Percentiles rank a stretch among this genome's conserved stretches.
phyloP scores from a whole-genome alignment of 2,888 invertebrate species.

The Sinotaia quadrata region DNA sequence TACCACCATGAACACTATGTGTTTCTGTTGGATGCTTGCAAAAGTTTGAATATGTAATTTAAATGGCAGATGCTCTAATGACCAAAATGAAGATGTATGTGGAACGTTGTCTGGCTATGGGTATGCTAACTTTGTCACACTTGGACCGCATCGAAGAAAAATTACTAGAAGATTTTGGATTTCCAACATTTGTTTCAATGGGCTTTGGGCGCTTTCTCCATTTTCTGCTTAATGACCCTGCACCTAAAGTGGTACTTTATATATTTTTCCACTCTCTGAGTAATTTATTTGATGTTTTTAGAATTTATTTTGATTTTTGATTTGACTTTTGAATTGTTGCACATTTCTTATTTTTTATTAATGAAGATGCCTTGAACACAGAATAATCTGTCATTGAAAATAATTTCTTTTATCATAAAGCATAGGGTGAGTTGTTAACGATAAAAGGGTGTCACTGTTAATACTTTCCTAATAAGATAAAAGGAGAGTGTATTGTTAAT shows the following conservation, averaged over 20 bases:
- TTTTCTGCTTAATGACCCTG: conserved; percentile 52
- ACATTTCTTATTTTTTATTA: too few species aligned
- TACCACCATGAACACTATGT: too few species aligned
- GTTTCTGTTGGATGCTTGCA: too few species aligned
- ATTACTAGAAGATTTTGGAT: conserved; percentile 60
- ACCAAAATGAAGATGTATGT: conserved; percentile 56
- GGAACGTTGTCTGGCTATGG: conserved; percentile 58
- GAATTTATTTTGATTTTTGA: not conserved
- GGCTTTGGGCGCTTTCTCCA: conserved; percentile 63
- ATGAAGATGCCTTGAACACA: not conserved
- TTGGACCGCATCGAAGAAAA: conserved; percentile 65
- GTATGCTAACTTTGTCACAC: conserved; percentile 55
- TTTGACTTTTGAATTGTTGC: not conserved
- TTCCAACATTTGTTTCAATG: conserved; percentile 56
- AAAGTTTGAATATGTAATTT: too few species aligned
- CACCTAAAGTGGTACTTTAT: conserved; percentile 54
- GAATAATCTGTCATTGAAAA: too few species aligned
- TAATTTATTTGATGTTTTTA: not conserved
- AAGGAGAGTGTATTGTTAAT: too few species aligned
- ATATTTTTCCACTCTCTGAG: not conserved
- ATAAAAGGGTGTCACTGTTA: too few species aligned
- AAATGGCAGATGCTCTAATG: conserved; percentile 53
- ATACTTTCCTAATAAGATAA: too few species aligned
- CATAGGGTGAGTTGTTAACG: too few species aligned
- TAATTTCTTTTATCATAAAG: too few species aligned